Evolutionary conservation across 2,797 vertebrate genomes (phyloP).

Genomic region (Luscinia luscinia): DNA sequence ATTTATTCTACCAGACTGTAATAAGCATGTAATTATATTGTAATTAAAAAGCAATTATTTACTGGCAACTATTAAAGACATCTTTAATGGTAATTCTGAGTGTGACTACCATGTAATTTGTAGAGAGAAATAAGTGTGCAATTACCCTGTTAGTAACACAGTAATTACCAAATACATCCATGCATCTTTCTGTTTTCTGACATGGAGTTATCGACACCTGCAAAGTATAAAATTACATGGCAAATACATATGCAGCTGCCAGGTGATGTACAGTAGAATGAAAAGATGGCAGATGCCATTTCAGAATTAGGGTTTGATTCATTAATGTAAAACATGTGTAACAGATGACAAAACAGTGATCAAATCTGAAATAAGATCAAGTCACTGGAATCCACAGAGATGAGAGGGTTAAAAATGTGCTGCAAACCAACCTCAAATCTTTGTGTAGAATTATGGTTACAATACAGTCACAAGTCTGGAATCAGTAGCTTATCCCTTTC

Average conservation of each 20-base stretch:
- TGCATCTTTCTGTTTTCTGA: conserved; percentile 68
- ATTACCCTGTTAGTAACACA: conserved; percentile 80
- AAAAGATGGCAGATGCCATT: conserved; percentile 5
- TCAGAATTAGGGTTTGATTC: background rate
- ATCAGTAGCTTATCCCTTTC: background rate
- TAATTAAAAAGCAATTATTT: conserved; percentile 80
- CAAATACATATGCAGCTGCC: conserved; percentile 37
- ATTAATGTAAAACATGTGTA: background rate
- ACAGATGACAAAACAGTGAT: background rate
- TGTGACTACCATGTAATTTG: conserved; percentile 77
- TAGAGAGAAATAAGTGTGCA: conserved; percentile 75
- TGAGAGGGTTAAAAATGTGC: background rate
- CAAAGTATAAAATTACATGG: conserved; percentile 64
- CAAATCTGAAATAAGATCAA: background rate
- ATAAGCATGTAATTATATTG: conserved; percentile 77
- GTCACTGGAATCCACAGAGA: background rate
- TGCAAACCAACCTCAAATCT: background rate
- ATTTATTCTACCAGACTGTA: conserved; percentile 68
- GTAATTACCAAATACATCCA: conserved; percentile 76
- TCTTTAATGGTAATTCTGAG: conserved; percentile 77
- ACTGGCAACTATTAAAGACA: conserved; percentile 70
- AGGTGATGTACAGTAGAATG: conserved; percentile 39
- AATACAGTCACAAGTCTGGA: background rate
- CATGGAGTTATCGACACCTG: conserved; percentile 72
- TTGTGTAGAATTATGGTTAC: background rate